A percentile compares a stretch with the other conserved stretches of the same genome.
Conservation (phyloP, 2,797 vertebrate genomes). For the Prunella strophiata region DNA sequence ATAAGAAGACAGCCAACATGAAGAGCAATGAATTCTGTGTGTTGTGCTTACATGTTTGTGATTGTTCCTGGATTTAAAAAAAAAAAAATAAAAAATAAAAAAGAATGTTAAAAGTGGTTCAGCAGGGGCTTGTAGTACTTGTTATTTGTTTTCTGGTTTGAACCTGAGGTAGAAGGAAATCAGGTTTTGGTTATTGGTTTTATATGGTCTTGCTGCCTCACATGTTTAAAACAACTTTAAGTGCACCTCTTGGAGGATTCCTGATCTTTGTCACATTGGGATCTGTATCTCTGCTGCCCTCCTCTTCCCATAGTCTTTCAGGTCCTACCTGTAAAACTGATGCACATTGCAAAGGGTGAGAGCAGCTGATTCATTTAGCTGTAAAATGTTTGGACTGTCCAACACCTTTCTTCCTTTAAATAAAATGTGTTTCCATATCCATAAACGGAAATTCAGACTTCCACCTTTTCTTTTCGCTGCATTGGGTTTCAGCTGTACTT, state of each 20-base stretch:
- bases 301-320: not conserved
- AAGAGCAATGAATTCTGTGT: not conserved
- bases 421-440: not conserved
- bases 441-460: not conserved
- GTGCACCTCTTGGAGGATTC: not conserved
- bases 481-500: constrained; percentile 4
- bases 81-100: not conserved
- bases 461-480: not conserved
- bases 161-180: not conserved
- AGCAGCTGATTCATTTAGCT: not conserved
- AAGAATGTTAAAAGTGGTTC: not conserved
- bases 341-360: not conserved
- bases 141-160: not conserved
- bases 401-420: constrained; percentile 14
- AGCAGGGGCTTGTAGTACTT: not conserved
- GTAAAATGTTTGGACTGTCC: not conserved
- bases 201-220: not conserved
- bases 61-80: not conserved
- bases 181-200: not conserved
- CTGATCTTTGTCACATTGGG: not conserved
- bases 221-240: not conserved
- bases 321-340: not conserved
- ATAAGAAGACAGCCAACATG: not conserved
- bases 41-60: not conserved
- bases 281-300: not conserved